Base-by-base conservation (phyloP, 2,888 invertebrate genomes). In the Epirrita christyi region DNA sequence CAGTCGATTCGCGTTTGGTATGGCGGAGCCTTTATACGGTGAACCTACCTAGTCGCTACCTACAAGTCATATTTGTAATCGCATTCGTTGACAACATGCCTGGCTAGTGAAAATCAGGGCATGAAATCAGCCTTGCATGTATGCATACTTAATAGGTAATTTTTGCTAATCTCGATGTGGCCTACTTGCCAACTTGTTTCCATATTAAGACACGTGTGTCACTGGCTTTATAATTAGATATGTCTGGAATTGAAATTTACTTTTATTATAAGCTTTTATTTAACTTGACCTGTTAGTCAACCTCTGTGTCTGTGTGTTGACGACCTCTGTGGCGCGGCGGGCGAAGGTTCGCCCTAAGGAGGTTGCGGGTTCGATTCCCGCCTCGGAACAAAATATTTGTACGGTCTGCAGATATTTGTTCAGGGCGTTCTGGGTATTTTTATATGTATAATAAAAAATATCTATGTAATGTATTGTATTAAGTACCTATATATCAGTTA, bases 101-200 rank as follows among this genome's bases (percentile, higher is more conserved):
- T 27, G 37, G 14, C 15, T 46, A 40, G 43, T 55, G 42, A 54
- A 54, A 51, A 52, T 52, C 38, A 27, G 13, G 40, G 45, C 37
- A 51, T 34, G 28, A 36, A 51, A 29, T 21, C 32, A 45, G 32
- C 45, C 52, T 52, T 40, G 45, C 45, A 38, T 37, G 21, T 43
- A 49, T 45, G 37, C 43, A 37, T 50, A 45, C 44, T 32, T 55
- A 61, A 59, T 57, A 59, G 37, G 38, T 55, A 57, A 62, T 56
- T 65, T 63, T 63, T 47, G 52, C 63, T 65, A 63, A 65, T 56
- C 43, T 55, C 32, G 47, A 50, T 43, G 40, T 57, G 59, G 52
- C 61, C 61, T 64, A 64, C 64, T 47, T 61, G 50, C 15, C 40
- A 21, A 44, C 62, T 51, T 21, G 58, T 59, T 62, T 59, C 62